These are phyloP conservation scores for Dromaius novaehollandiae DNA, from an alignment of 2,113 vertebrate species.

Conservation along the genomic window DNA sequence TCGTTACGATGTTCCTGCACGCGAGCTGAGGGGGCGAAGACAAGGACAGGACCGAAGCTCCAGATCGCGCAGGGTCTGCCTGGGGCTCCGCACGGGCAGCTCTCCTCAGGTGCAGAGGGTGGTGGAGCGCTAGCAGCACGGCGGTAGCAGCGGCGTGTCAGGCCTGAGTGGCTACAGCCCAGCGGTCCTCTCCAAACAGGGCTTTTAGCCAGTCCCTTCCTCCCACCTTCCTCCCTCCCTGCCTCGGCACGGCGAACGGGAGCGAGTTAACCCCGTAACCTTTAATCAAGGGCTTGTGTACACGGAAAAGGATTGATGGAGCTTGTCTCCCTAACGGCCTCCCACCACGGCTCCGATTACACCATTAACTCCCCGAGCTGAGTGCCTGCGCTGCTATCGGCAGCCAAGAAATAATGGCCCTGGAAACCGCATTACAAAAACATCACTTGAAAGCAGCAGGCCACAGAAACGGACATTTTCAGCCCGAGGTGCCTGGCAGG, in stretches of 20 bases:
- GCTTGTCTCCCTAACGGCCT: conserved; percentile 1
- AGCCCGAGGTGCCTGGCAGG: background rate
- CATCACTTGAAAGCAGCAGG: background rate
- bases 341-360: background rate
- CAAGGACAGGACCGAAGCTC: background rate
- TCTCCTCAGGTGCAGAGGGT: background rate
- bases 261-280: background rate
- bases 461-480: background rate
- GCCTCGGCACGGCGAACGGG: background rate
- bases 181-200: background rate
- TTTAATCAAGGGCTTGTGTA: conserved; percentile 11
- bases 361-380: conserved; percentile 20
- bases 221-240: background rate
- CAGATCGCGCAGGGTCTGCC: background rate
- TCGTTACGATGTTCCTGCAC: rapidly evolving
- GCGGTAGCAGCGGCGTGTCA: background rate
- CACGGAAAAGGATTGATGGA: background rate
- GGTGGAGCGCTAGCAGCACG: background rate
- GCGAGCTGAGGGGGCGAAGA: background rate
- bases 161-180: background rate
- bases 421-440: background rate
- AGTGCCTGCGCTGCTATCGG: background rate
- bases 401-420: conserved; percentile 15
- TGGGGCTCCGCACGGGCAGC: background rate
- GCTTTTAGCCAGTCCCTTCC: background rate